A percentile compares a stretch with the other conserved stretches of the same genome.
Conservation (phyloP, 2,113 vertebrate genomes). For the Stictonetta naevosa region DNA sequence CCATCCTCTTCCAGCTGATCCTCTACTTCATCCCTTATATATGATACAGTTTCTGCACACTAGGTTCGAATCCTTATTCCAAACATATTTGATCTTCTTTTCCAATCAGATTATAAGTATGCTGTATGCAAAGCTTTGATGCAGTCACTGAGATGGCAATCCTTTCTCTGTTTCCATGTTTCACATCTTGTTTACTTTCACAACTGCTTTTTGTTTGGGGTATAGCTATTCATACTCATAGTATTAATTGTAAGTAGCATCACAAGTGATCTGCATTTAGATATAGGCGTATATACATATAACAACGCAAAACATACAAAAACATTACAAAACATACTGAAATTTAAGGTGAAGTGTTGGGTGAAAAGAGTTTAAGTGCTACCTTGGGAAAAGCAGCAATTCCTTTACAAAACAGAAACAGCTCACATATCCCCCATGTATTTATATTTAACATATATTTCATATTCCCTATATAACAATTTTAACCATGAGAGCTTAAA, state of each 20-base stretch:
- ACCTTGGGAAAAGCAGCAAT: constrained; percentile 34
- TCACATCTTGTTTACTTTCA: neutral
- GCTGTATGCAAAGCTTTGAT: neutral
- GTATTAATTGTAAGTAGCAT: neutral
- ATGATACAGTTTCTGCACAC: neutral
- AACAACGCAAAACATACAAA: neutral
- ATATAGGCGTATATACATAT: neutral
- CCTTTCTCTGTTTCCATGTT: neutral
- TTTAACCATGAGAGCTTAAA: constrained; percentile 17
- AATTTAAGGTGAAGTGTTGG: neutral
- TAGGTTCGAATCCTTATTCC: neutral
- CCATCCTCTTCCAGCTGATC: neutral
- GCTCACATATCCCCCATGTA: neutral
- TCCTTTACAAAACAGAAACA: constrained; percentile 1
- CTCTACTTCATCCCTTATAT: neutral
- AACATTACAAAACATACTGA: neutral
- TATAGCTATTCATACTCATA: neutral
- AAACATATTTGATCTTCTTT: neutral
- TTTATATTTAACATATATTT: neutral
- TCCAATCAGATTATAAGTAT: neutral
- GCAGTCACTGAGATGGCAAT: neutral
- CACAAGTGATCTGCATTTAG: neutral
- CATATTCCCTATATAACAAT: neutral
- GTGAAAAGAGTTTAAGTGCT: neutral
- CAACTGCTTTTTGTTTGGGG: neutral